Percentiles rank a stretch among this genome's conserved stretches.
Evolutionary conservation across 2,888 invertebrate species (phyloP).

Genomic region (Plusia festucae): DNA sequence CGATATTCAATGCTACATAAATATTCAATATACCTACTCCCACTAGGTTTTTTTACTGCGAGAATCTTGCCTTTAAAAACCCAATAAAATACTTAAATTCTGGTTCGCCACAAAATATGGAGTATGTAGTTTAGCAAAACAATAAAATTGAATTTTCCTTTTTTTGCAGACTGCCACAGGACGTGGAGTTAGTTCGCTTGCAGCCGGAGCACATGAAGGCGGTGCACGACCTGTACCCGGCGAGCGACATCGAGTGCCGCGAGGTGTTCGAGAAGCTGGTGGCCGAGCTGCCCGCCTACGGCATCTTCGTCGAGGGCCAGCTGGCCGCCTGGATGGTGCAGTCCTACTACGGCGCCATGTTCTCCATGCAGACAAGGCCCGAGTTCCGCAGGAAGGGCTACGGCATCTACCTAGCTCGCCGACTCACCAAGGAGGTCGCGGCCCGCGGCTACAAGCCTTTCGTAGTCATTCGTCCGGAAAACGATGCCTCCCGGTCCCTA

Average conservation of each 20-base stretch:
- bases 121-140: too few species aligned
- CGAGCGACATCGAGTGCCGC: constrained; percentile 96
- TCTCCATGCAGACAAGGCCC: constrained; percentile 96
- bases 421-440: constrained; percentile 91
- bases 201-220: constrained; percentile 94
- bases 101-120: too few species aligned
- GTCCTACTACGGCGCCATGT: constrained; percentile 97
- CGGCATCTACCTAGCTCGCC: constrained; percentile 93
- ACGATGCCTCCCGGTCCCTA: constrained; percentile 95
- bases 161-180: constrained; percentile 88
- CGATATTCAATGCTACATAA: too few species aligned
- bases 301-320: constrained; percentile 93
- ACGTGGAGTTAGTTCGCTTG: constrained; percentile 93
- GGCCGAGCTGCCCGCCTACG: constrained; percentile 93
- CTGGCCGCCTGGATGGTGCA: constrained; percentile 97
- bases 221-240: constrained; percentile 96
- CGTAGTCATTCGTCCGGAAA: constrained; percentile 95
- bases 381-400: constrained; percentile 93
- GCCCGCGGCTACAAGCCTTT: constrained; percentile 95
- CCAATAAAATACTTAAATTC: too few species aligned
- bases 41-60: too few species aligned
- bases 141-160: too few species aligned
- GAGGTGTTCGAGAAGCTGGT: constrained; percentile 95
- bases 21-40: too few species aligned
- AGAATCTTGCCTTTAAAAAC: too few species aligned